phyloP scores from a whole-genome alignment of 2,888 invertebrate genomes.

The Bombylius discolor region DNA sequence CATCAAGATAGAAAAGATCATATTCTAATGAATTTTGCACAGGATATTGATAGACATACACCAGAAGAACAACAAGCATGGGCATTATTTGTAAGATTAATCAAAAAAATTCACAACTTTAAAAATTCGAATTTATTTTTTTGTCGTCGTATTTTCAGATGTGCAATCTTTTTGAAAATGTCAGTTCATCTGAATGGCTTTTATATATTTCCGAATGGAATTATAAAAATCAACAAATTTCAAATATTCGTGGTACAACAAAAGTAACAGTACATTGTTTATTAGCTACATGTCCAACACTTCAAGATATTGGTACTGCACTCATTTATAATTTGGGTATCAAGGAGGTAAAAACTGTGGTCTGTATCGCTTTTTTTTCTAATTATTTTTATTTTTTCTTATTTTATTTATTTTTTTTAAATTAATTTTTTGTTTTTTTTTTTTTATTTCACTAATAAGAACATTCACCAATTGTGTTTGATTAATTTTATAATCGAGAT shows the following conservation, averaged over 20 bases:
- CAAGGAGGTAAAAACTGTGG: constrained; percentile 96
- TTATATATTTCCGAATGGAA: constrained; percentile 90
- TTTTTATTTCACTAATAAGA: background rate
- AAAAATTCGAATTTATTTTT: background rate
- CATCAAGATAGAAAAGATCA: constrained; percentile 85
- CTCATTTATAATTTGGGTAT: constrained; percentile 82
- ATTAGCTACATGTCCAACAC: constrained; percentile 52
- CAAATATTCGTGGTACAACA: constrained; percentile 81
- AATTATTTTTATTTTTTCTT: background rate
- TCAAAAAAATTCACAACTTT: background rate
- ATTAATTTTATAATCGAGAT: background rate
- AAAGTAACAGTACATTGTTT: constrained; percentile 81
- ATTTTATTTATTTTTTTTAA: background rate
- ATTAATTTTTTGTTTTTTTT: background rate
- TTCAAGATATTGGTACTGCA: constrained; percentile 73
- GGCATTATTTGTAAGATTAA: constrained; percentile 59
- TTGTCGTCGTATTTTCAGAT: constrained; percentile 41
- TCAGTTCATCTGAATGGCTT: constrained; percentile 83
- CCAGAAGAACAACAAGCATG: constrained; percentile 65
- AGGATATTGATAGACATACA: constrained; percentile 61
- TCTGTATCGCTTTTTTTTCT: constrained; percentile 45
- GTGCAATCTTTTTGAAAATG: constrained; percentile 80
- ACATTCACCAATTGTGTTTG: background rate
- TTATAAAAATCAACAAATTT: constrained; percentile 57
- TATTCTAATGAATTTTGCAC: constrained; percentile 76